These are phyloP conservation scores for Crypturellus tataupa DNA, from an alignment of 2,797 vertebrate species.

Conservation along the genomic window DNA sequence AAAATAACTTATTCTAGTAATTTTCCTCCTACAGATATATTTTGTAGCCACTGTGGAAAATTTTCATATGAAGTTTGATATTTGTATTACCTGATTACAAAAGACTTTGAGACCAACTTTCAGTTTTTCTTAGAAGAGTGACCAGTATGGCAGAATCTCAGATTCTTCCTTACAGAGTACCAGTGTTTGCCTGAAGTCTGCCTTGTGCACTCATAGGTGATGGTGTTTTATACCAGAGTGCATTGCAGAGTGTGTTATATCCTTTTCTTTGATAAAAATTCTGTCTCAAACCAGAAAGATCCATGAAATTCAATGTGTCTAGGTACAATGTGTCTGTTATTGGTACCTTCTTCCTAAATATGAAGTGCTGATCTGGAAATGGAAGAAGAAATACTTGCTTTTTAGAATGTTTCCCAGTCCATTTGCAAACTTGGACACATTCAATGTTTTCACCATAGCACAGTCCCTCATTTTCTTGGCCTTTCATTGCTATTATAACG, in stretches of 20 bases:
- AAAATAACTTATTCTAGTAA: background rate
- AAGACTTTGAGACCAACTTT: slow-evolving; percentile 49
- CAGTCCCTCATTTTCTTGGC: slow-evolving; percentile 42
- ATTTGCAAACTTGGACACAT: slow-evolving; percentile 40
- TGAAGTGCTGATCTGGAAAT: slow-evolving; percentile 5
- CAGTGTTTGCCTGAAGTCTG: slow-evolving; percentile 39
- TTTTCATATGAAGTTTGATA: slow-evolving; percentile 42
- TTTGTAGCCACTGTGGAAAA: background rate
- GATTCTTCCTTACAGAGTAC: slow-evolving; percentile 1
- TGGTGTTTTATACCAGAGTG: background rate
- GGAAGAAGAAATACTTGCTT: slow-evolving; percentile 55
- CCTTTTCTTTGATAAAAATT: background rate
- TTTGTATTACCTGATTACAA: slow-evolving; percentile 58
- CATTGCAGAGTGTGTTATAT: background rate
- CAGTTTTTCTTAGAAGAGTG: background rate
- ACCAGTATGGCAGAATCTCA: background rate
- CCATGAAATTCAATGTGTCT: background rate
- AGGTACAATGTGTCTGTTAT: background rate
- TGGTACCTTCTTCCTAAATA: slow-evolving; percentile 15
- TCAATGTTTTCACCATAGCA: slow-evolving; percentile 64
- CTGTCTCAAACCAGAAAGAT: background rate
- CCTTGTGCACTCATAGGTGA: slow-evolving; percentile 6
- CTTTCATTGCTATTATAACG: slow-evolving; percentile 59
- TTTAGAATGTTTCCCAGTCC: slow-evolving; percentile 33
- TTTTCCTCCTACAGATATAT: background rate